phyloP scores from a whole-genome alignment of 2,888 invertebrate genomes.

The Microctonus hyperodae region DNA sequence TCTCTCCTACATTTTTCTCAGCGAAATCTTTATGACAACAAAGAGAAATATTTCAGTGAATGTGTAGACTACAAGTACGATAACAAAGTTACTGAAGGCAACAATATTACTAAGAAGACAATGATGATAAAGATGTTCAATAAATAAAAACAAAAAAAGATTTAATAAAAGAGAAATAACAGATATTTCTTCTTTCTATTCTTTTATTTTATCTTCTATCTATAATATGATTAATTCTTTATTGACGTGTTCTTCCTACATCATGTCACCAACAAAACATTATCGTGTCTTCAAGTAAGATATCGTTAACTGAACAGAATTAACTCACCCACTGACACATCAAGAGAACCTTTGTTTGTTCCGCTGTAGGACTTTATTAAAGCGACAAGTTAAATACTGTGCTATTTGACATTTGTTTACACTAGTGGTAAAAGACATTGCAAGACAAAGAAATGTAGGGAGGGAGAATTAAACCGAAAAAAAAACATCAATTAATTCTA shows the following conservation, averaged over 20 bases:
- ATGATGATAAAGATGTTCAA: background rate
- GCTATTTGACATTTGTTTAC: constrained; percentile 28
- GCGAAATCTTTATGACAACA: background rate
- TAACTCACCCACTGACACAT: constrained; percentile 4
- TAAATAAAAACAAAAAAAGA: background rate
- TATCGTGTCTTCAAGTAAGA: background rate
- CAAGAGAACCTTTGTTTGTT: constrained; percentile 13
- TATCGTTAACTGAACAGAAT: constrained; percentile 23
- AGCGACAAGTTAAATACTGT: constrained; percentile 24
- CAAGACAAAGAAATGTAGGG: background rate
- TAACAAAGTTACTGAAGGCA: constrained; percentile 4
- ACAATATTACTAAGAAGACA: background rate
- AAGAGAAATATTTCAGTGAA: background rate
- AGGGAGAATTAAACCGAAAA: background rate
- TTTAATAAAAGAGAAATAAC: background rate
- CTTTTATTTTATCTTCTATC: background rate
- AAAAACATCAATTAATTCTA: background rate
- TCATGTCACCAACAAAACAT: background rate
- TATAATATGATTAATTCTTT: background rate
- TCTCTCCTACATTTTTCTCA: background rate
- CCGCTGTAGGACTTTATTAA: constrained; percentile 20
- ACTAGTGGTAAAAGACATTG: background rate
- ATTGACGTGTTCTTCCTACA: background rate
- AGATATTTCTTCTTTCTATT: background rate
- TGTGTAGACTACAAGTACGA: background rate